Evolutionary conservation across 2,888 invertebrate genomes (phyloP), one percentile per base, ranked within the genome.

Genomic region (Cotesia congregata): DNA sequence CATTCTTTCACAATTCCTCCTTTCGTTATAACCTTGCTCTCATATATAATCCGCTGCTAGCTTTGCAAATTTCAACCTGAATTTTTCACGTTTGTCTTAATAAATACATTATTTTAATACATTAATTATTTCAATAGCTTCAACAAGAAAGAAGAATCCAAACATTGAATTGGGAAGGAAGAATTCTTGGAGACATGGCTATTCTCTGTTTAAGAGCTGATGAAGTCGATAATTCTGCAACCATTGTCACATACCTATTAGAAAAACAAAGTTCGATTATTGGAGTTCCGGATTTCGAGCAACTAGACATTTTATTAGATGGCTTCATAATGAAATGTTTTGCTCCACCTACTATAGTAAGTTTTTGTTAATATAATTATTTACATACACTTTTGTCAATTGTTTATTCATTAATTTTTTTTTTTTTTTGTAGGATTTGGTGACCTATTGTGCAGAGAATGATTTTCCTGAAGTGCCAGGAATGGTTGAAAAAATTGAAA

Each of bases 141-240:
- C 76, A 78, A 75, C 77, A 77, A 9, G 0, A 15, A 50, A 72
- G 62, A 7, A 77, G 78, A 64, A 9, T 77, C 6, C 74, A 75
- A 50, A 68, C 60, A 6, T 6, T 75, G 5, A 61, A 67, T 60
- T 93, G 93, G 89, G 92, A 92, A 6, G 94, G 93, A 0, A 90
- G 90, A 77, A 91, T 93, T 90, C 86, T 94, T 68, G 93, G 93
- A 4, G 91, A 93, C 82, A 90, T 94, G 61, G 88, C 94, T 78
- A 88, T 89, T 0, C 82, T 93, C 0, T 87, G 90, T 40, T 78
- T 92, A 12, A 88, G 90, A 76, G 91, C 89, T 60, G 88, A 90
- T 30, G 89, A 92, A 77, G 92, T 92, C 79, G 90, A 92, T 2
- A 91, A 92, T 80, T 92, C 80, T 60, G 70, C 80, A 0, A 41